Evolutionary conservation across 2,113 vertebrate species (phyloP).

Genomic region (Heliornis fulica): DNA sequence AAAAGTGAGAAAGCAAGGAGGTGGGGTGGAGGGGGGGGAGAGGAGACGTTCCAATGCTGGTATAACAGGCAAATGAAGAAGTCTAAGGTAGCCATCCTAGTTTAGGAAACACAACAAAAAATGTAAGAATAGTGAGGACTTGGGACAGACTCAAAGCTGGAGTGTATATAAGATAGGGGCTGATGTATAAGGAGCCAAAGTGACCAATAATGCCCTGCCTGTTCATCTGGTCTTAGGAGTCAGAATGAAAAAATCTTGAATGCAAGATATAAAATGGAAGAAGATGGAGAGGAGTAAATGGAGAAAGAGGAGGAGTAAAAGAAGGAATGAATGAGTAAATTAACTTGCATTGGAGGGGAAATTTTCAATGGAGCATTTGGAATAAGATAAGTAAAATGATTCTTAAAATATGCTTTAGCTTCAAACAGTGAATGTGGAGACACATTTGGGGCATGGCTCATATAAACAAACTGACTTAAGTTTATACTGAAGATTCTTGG

Average conservation of each 20-base stretch:
- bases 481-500: background rate
- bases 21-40: too few species aligned
- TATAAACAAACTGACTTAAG: background rate
- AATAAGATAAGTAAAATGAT: background rate
- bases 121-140: background rate
- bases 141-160: background rate
- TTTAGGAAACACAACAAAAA: background rate
- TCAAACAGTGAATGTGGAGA: background rate
- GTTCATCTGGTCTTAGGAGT: background rate
- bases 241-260: background rate
- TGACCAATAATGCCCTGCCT: background rate
- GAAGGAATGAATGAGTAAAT: background rate
- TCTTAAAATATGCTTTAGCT: background rate
- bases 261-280: background rate
- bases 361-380: background rate
- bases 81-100: background rate
- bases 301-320: background rate
- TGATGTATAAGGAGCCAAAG: background rate
- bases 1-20: background rate
- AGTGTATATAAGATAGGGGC: background rate
- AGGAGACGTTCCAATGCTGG: too few species aligned
- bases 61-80: background rate
- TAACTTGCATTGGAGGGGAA: background rate
- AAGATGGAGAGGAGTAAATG: background rate
- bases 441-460: background rate